Conservation (phyloP, 2,888 invertebrate genomes). For the Biston stratarius region DNA sequence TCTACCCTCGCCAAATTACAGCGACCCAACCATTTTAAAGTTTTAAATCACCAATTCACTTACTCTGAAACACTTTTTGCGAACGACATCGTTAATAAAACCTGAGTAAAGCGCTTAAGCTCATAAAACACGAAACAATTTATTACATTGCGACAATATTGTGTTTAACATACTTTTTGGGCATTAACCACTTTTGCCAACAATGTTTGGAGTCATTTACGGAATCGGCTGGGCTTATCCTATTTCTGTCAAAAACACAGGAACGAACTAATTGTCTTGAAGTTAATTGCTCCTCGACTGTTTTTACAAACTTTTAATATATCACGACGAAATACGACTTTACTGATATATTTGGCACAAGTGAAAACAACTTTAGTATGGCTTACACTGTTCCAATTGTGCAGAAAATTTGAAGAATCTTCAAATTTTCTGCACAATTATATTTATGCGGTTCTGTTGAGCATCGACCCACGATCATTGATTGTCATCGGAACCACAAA, state of each 20-base stretch:
- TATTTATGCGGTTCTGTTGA: no score
- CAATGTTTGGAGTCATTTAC: slow-evolving; percentile 13
- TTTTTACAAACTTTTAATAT: not conserved
- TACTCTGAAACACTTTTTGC: not conserved
- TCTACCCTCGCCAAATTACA: not conserved
- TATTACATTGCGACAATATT: slow-evolving; percentile 13
- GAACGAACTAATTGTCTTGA: not conserved
- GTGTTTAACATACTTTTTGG: slow-evolving; percentile 16
- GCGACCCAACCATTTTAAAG: not conserved
- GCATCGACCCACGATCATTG: no score
- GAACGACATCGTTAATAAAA: slow-evolving; percentile 11
- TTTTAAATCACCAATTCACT: not conserved
- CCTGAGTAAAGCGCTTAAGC: slow-evolving; percentile 12
- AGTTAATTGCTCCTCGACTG: not conserved
- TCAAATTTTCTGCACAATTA: no score
- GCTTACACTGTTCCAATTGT: no score
- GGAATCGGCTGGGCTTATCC: slow-evolving; percentile 7
- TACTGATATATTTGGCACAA: no score
- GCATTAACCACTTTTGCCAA: slow-evolving; percentile 13
- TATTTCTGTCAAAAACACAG: slow-evolving; percentile 1
- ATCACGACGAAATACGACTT: no score
- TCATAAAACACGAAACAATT: slow-evolving; percentile 21
- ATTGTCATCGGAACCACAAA: no score
- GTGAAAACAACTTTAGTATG: no score
- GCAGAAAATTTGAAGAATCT: no score